A percentile compares a stretch with the other conserved stretches of the same genome.
These are phyloP conservation scores for Agriotes lineatus DNA, from an alignment of 2,888 invertebrate species.

Conservation along the genomic window DNA sequence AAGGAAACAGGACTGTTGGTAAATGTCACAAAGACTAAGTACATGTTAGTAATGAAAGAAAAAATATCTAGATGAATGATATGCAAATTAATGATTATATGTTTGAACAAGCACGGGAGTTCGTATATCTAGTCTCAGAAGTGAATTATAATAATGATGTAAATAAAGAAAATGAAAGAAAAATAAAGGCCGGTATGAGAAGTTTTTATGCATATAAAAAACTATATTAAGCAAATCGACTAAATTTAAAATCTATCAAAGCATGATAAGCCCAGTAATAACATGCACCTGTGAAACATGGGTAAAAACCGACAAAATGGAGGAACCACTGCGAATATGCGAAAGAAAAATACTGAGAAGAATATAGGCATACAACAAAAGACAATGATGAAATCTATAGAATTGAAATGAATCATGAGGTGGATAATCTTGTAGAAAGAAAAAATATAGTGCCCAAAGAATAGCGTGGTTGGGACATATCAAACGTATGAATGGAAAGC, in stretches of 20 bases:
- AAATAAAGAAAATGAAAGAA: too few relatives aligned
- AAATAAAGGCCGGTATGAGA: not conserved
- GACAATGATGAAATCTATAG: not conserved
- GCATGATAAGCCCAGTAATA: not conserved
- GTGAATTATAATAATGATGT: too few relatives aligned
- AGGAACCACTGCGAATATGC: not conserved
- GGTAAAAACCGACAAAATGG: not conserved
- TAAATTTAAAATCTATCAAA: too few relatives aligned
- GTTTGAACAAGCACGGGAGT: too few relatives aligned
- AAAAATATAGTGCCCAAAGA: not conserved
- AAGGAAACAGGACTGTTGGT: not conserved
- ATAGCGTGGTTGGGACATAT: not conserved
- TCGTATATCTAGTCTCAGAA: too few relatives aligned
- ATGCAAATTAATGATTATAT: too few relatives aligned
- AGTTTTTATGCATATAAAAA: not conserved
- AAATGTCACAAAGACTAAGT: too few relatives aligned
- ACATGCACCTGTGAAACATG: not conserved
- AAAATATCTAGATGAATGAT: too few relatives aligned
- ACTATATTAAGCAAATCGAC: not conserved
- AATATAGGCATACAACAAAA: not conserved
- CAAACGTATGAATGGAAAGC: not conserved
- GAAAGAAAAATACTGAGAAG: not conserved
- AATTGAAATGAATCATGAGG: not conserved
- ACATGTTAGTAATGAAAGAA: too few relatives aligned
- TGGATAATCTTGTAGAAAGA: not conserved